These are phyloP conservation scores for Marmota monax DNA, from an alignment of 2,113 vertebrate species.

Conservation along the genomic window DNA sequence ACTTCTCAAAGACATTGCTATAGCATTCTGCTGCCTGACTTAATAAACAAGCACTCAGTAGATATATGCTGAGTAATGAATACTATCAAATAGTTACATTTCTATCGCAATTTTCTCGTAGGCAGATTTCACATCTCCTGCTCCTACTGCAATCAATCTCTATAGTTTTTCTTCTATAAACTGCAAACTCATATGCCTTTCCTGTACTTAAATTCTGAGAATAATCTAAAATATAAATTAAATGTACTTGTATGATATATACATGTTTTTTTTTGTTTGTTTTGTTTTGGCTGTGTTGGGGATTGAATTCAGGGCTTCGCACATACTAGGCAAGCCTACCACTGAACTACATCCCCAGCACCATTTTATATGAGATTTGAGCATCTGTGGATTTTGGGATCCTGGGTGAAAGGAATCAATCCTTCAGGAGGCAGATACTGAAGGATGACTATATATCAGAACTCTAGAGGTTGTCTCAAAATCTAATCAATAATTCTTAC, in stretches of 20 bases:
- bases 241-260: background rate
- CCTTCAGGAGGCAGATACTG: too few species aligned
- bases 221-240: conserved; percentile 17
- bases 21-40: background rate
- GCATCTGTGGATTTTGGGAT: too few species aligned
- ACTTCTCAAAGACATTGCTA: background rate
- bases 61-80: background rate
- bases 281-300: too few species aligned
- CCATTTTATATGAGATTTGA: background rate
- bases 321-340: background rate
- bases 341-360: background rate
- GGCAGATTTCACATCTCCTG: background rate
- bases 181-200: background rate
- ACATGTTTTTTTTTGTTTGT: background rate
- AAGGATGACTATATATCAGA: too few species aligned
- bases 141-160: background rate
- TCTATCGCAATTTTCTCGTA: background rate
- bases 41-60: background rate
- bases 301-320: too few species aligned
- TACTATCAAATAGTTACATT: background rate
- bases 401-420: too few species aligned
- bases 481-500: too few species aligned
- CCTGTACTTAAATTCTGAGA: background rate
- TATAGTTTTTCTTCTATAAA: background rate
- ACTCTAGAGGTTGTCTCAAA: too few species aligned